phyloP scores from a whole-genome alignment of 1,140 invertebrate genomes.

The Eriocheir sinensis region DNA sequence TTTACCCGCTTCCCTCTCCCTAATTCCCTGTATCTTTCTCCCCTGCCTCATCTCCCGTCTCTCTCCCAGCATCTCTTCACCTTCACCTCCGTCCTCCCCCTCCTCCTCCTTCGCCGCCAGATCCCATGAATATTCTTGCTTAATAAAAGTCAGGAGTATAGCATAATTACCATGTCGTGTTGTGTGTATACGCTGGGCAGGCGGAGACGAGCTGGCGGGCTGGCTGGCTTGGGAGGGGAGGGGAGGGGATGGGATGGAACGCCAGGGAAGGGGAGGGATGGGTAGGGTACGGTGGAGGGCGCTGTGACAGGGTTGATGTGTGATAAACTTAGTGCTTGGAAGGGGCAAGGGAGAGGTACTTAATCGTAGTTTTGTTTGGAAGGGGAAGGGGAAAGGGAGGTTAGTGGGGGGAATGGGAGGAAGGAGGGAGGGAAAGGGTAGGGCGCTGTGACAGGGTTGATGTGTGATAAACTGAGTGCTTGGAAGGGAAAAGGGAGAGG shows the following conservation, averaged over 20 bases:
- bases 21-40: too few relatives aligned
- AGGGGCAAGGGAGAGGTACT: not conserved
- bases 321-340: not conserved
- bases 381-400: too few relatives aligned
- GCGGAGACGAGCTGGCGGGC: not conserved
- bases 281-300: not conserved
- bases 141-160: slow-evolving; percentile 20
- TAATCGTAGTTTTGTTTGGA: too few relatives aligned
- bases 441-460: not conserved
- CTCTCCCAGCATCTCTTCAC: too few relatives aligned
- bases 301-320: too few relatives aligned
- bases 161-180: slow-evolving; percentile 14
- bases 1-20: too few relatives aligned
- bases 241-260: not conserved
- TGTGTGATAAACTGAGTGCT: too few relatives aligned
- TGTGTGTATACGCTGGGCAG: not conserved
- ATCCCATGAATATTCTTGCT: slow-evolving; percentile 17
- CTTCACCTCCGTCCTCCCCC: not conserved
- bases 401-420: too few relatives aligned
- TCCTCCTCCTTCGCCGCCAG: too few relatives aligned
- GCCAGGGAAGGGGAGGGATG: not conserved
- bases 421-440: not conserved
- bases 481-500: not conserved
- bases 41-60: too few relatives aligned
- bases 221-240: too few relatives aligned